Base-by-base conservation (phyloP, 2,113 vertebrate genomes). In the Apteryx owenii region DNA sequence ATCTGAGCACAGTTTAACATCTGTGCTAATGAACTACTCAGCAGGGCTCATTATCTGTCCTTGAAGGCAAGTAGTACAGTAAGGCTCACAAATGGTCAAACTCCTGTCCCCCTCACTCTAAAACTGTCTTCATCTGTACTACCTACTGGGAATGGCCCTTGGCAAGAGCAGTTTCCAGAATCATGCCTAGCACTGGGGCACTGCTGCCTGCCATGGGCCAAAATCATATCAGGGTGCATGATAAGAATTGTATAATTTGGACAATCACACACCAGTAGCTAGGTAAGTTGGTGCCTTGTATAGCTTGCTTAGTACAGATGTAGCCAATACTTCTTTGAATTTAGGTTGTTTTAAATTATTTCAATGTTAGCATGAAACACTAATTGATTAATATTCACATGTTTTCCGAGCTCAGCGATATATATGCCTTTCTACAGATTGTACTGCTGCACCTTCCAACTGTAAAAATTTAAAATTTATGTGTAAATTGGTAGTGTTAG, bases 251-350 rank as follows among this genome's bases (percentile, higher is more conserved):
- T 14, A 5, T 62, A 9, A 38, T 5, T 6, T 28, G 18, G 18
- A 19, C 4, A 48, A 3, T 26, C 40, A 58, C 0, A 0, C 54
- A 31, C 8, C 44, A 26, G 10, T 15, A 6, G 5, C 18, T 0
- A 1, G n/a, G 2, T 23, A n/a, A 53, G 4, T 33, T 28, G 46
- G 9, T 73, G 13, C 13, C 16, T 61, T 28, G 3, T 20, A 29
- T 9, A 21, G 17, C 2, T 76, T 58, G 68, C 2, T 48, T 87
- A 58, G 7, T 61, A 26, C 2, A 4, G 40, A 7, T 26, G 29
- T 58, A 58, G 56, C 16, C 17, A 56, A 58, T 58, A 58, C 29
- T 31, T 58, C 16, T 58, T 58, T 58, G 56, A 58, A 31, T 18
- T 58, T 31, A 31, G 56, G 56, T 58, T 18, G 28, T 7, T 18